Conservation (phyloP, 2,797 vertebrate species). For the Muscicapa striata region DNA sequence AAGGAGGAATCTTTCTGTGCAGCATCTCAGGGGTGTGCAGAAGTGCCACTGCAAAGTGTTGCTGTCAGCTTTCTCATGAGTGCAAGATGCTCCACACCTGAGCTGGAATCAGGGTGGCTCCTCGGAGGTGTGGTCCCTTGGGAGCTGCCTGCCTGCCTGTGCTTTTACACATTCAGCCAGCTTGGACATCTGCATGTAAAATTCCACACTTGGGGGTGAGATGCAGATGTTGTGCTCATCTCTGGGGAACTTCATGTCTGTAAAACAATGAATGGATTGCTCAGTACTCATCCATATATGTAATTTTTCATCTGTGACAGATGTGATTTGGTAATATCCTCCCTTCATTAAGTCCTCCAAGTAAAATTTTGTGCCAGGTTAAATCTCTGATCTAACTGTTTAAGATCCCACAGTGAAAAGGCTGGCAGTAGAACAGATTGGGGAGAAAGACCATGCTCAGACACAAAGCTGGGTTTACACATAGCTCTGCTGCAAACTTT, state of each 20-base stretch:
- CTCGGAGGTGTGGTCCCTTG: background rate
- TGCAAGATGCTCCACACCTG: background rate
- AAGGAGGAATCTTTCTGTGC: background rate
- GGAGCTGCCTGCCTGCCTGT: background rate
- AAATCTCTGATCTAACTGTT: constrained; percentile 39
- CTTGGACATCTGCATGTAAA: background rate
- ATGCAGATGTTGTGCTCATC: background rate
- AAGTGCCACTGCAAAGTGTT: background rate
- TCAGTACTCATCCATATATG: background rate
- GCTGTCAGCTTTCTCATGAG: background rate
- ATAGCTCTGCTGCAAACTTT: background rate
- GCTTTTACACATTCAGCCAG: background rate
- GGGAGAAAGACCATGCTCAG: background rate
- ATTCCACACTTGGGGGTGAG: background rate
- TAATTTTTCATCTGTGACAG: constrained; percentile 41
- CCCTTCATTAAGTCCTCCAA: constrained; percentile 23
- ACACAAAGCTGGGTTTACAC: background rate
- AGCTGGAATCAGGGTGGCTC: background rate
- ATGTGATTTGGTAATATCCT: constrained; percentile 28
- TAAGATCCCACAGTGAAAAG: background rate
- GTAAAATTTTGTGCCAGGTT: constrained; percentile 4
- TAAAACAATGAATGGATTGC: constrained; percentile 18
- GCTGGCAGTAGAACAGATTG: fast-evolving
- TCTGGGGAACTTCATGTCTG: background rate
- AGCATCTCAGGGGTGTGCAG: fast-evolving